Base-by-base conservation (phyloP, 2,888 invertebrate species). In the Amiota communis region DNA sequence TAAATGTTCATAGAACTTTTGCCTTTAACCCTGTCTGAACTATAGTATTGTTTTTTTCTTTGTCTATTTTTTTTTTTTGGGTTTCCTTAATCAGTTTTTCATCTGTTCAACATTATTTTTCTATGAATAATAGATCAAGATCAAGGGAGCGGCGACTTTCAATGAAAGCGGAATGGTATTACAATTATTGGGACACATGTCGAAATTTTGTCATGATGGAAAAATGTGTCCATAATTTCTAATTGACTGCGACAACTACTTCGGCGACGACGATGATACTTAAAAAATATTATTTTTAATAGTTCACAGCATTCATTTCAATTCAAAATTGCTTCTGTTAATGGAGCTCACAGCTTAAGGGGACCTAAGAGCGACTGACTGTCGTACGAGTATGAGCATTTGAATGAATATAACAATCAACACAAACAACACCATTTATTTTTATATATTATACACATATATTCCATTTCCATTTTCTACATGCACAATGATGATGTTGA, bases 261-360 rank as follows among this genome's bases (percentile, higher is more conserved):
- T 20, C n/a, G 63, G 4, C 63, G 36, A 65, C 48, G 65, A 48
- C 48, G 15, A 48, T 49, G 65, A 65, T 48, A 68, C 67, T 68
- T 68, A 68, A 23, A 36, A 68, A 53, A 53, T 68, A 68, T 68
- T 68, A 68, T 51, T 53, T 68, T 65, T 47, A n/a, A 64, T 64
- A 64, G 64, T 64, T 46, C 9, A 36, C 23, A 47, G 47, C 17
- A 59, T 59, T 59, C 15, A 59, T 11, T 51, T 51, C 53, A 51
- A 51, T n/a, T 51, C 53, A 51, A 36, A 36, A 47, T 36, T 47
- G 64, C 65, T 20, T 17, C 12, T 20, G 59, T 4, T 51, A 51
- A n/a, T n/a, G 53, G 12, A n/a, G 53, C 53, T n/a, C 12, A 51
- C 53, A 36, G 36, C 36, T 36, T 51, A 59, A 20, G 59, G 59